Percentiles rank a stretch among this genome's conserved stretches.
phyloP scores from a whole-genome alignment of 2,113 vertebrate species.

The Lota lota region DNA sequence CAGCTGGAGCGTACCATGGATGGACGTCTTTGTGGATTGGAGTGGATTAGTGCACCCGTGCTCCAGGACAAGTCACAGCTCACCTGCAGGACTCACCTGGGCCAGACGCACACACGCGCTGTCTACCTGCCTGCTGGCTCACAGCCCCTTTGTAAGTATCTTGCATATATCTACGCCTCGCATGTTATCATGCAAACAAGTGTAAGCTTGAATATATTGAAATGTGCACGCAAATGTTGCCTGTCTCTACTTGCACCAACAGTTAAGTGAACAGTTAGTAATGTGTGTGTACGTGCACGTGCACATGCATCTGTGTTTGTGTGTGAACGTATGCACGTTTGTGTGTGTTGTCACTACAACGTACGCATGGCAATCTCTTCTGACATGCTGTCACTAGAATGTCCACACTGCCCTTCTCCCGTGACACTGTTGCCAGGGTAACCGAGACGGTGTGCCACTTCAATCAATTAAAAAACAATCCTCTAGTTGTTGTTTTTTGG shows the following conservation, averaged over 20 bases:
- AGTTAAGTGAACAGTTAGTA: background rate
- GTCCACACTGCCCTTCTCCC: slow-evolving; percentile 46
- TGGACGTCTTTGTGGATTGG: slow-evolving; percentile 53
- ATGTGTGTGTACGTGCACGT: background rate
- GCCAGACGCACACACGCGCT: slow-evolving; percentile 45
- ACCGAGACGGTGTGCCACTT: slow-evolving; percentile 57
- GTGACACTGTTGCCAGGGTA: slow-evolving; percentile 63
- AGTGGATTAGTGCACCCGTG: slow-evolving; percentile 59
- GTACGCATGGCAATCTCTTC: slow-evolving; percentile 50
- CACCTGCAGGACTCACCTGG: slow-evolving; percentile 54
- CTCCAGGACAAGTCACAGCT: slow-evolving; percentile 58
- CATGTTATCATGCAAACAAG: background rate
- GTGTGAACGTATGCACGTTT: slow-evolving; percentile 2
- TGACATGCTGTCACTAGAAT: slow-evolving; percentile 56
- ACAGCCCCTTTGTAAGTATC: slow-evolving; percentile 69
- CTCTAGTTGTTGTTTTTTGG: too few relatives aligned
- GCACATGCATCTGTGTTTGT: background rate
- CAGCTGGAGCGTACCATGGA: slow-evolving; percentile 63
- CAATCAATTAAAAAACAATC: slow-evolving; percentile 14
- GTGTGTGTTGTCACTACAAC: slow-evolving; percentile 34
- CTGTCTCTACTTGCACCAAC: background rate
- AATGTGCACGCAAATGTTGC: background rate
- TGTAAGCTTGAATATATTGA: background rate
- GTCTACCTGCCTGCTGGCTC: slow-evolving; percentile 53
- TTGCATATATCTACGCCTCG: background rate